Evolutionary conservation across 2,888 invertebrate species (phyloP).

Genomic region (Orchesella flavescens): DNA sequence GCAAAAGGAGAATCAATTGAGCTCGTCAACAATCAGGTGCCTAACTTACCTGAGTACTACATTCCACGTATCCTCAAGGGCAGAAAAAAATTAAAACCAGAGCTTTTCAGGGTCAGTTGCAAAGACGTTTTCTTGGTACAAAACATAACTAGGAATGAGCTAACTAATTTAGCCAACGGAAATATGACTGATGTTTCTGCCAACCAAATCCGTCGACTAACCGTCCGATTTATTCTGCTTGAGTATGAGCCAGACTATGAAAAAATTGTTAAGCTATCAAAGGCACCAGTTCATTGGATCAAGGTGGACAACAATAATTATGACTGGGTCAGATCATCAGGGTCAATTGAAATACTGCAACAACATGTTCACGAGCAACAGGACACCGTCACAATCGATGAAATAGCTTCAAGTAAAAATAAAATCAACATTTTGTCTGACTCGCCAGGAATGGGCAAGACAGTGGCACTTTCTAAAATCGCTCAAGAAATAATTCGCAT

Average conservation of each 20-base stretch:
- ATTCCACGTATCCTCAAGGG: neutral
- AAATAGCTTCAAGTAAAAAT: neutral
- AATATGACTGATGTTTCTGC: neutral
- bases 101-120: neutral
- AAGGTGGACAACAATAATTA: neutral
- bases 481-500: neutral
- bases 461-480: neutral
- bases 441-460: slow-evolving; percentile 24
- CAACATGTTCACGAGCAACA: neutral
- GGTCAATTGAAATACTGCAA: neutral
- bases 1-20: too few species aligned
- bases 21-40: neutral
- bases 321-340: neutral
- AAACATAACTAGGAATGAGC: neutral
- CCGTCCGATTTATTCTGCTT: slow-evolving; percentile 10
- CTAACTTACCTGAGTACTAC: neutral
- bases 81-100: neutral
- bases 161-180: neutral
- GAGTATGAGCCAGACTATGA: neutral
- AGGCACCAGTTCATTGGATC: neutral
- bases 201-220: neutral
- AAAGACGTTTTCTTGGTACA: neutral
- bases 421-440: neutral
- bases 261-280: neutral
- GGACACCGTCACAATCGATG: neutral